Conservation (phyloP, 2,113 vertebrate species). For the Pipa parva region DNA sequence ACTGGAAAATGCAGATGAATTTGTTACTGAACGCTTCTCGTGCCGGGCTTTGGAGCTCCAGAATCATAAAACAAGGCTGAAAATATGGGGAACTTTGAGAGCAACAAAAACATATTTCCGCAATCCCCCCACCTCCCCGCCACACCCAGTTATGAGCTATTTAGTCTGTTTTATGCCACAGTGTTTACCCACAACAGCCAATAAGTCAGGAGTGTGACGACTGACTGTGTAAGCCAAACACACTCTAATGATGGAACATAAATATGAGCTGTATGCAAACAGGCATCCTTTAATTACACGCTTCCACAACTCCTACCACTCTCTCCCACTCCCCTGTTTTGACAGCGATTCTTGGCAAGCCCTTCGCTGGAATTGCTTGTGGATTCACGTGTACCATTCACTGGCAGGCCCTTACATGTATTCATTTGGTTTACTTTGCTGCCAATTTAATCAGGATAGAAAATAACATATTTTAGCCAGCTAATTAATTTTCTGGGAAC, state of each 20-base stretch:
- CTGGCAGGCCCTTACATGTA: neutral
- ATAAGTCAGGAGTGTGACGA: neutral
- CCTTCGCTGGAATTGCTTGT: neutral
- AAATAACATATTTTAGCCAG: neutral
- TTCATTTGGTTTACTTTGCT: neutral
- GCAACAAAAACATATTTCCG: too few relatives aligned
- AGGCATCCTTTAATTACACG: neutral
- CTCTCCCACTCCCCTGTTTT: conserved; percentile 21
- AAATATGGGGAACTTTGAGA: too few relatives aligned
- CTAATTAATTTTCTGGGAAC: conserved; percentile 11
- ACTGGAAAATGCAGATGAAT: too few relatives aligned
- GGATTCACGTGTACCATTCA: neutral
- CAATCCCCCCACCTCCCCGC: too few relatives aligned
- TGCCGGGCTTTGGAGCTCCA: too few relatives aligned
- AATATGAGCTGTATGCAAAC: conserved; percentile 4
- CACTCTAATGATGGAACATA: neutral
- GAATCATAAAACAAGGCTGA: too few relatives aligned
- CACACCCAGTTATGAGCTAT: too few relatives aligned
- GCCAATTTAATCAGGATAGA: neutral
- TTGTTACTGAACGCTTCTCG: too few relatives aligned
- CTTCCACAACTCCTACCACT: neutral
- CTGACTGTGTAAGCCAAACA: neutral
- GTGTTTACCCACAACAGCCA: neutral
- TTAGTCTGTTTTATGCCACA: too few relatives aligned
- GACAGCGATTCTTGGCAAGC: conserved; percentile 16